phyloP scores from a whole-genome alignment of 2,113 vertebrate genomes.

The Phylloscopus trochilus region DNA sequence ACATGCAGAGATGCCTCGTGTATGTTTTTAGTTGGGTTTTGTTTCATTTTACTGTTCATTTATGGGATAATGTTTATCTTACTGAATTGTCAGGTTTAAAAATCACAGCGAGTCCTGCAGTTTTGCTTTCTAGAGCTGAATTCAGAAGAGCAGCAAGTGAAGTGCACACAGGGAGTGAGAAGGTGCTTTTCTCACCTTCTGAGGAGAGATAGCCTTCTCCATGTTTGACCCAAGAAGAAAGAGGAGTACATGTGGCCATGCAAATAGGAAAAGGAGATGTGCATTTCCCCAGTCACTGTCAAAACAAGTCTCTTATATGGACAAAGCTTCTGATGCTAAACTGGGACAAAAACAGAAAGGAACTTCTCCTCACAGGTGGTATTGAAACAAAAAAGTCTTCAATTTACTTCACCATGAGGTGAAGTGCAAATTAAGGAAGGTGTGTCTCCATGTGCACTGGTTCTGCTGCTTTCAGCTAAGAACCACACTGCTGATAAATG shows the following conservation, averaged over 20 bases:
- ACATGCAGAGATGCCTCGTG: background rate
- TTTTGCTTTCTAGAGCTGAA: constrained; percentile 75
- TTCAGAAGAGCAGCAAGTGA: constrained; percentile 80
- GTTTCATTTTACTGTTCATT: background rate
- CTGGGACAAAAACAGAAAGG: background rate
- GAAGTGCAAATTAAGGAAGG: background rate
- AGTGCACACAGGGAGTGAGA: constrained; percentile 75
- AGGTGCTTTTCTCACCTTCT: constrained; percentile 81
- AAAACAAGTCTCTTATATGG: background rate
- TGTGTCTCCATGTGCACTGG: background rate
- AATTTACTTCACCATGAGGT: background rate
- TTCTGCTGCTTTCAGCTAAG: background rate
- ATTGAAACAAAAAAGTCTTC: background rate
- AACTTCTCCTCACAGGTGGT: background rate
- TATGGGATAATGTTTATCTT: background rate
- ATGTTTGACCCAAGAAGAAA: constrained; percentile 81
- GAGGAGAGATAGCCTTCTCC: constrained; percentile 76
- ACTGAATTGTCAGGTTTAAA: background rate
- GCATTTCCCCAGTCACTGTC: background rate
- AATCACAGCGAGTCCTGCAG: background rate
- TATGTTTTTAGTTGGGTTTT: background rate
- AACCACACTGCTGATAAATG: background rate
- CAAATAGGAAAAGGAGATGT: constrained; percentile 85
- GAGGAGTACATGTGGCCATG: constrained; percentile 74
- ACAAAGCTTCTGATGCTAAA: background rate